Conservation (phyloP, 2,113 vertebrate genomes). For the Glaucidium brasilianum region DNA sequence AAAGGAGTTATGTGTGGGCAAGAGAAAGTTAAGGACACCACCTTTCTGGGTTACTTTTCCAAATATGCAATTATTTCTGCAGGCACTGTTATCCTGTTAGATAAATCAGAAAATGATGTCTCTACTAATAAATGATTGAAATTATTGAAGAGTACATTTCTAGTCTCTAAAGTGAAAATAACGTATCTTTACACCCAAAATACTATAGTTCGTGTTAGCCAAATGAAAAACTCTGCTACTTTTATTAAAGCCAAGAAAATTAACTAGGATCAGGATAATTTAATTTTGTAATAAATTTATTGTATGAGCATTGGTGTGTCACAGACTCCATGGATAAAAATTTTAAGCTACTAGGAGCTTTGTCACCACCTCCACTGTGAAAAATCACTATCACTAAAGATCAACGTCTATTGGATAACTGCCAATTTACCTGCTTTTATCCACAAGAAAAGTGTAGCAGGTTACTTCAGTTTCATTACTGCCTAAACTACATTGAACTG, state of each 20-base stretch:
- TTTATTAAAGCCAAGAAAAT: not conserved
- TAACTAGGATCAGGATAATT: not conserved
- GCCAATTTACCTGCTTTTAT: not conserved
- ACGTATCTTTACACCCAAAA: not conserved
- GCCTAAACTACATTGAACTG: not conserved
- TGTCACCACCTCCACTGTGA: not conserved
- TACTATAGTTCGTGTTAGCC: not conserved
- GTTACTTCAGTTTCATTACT: not conserved
- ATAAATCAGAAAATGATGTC: not conserved
- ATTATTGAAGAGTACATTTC: not conserved
- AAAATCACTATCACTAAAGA: accelerated
- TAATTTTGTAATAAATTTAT: not conserved
- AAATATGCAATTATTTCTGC: not conserved
- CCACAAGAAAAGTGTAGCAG: not conserved
- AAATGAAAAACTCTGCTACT: not conserved
- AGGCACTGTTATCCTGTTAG: not conserved
- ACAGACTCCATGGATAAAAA: not conserved
- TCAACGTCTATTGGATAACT: not conserved
- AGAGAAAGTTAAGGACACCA: not conserved
- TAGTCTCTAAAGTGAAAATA: not conserved
- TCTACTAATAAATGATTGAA: not conserved
- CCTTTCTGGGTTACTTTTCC: not conserved
- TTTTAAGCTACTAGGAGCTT: not conserved
- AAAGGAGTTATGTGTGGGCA: not conserved
- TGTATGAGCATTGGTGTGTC: not conserved